Evolutionary conservation across 2,888 invertebrate species (phyloP), one percentile per base, ranked within the genome.

Genomic region (Oxystoma pomonae): DNA sequence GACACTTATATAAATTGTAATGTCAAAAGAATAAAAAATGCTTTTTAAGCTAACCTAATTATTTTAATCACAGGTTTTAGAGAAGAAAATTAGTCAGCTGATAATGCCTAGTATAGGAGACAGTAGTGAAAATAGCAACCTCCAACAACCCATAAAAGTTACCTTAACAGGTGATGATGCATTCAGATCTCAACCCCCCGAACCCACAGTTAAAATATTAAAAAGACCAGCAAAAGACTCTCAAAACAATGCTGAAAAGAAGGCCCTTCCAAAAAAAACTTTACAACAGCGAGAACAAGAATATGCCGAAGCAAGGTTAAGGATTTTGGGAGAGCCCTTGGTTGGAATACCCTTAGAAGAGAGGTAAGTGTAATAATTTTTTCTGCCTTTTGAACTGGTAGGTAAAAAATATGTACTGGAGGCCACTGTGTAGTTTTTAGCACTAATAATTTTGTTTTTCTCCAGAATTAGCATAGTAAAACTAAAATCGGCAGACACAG

Each of bases 261-360:
- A 86, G 57, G 83, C 83, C 71, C 89, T 90, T 71, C 92, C 92
- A 52, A 90, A 92, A 63, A 92, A 93, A 80, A 90, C 92, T 55
- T 81, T 92, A 56, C 89, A 92, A 81, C 92, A 97, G 85, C 85
- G 96, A 72, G 95, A 96, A 80, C 93, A 94, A 76, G 96, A 95
- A 76, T 97, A 97, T 77, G 95, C 95, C 16, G 91, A 95, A 78
- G 96, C 96, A 18, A 86, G 96, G 70, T 85, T 93, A 69, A 85
- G 96, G 76, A 96, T 97, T 80, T 82, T 96, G 71, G 96, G 96
- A 16, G 90, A 93, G 77, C 35, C 35, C 3, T 3, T 35, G 35
- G 35, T 35, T 12, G 3, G 35, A 3, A 35, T 3, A 7, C 35
- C 35, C 35, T 7, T 35, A 35, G 87, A 87, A 72, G 86, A 70